These are phyloP conservation scores for Osmerus mordax DNA, from an alignment of 2,113 vertebrate genomes.

Conservation along the genomic window DNA sequence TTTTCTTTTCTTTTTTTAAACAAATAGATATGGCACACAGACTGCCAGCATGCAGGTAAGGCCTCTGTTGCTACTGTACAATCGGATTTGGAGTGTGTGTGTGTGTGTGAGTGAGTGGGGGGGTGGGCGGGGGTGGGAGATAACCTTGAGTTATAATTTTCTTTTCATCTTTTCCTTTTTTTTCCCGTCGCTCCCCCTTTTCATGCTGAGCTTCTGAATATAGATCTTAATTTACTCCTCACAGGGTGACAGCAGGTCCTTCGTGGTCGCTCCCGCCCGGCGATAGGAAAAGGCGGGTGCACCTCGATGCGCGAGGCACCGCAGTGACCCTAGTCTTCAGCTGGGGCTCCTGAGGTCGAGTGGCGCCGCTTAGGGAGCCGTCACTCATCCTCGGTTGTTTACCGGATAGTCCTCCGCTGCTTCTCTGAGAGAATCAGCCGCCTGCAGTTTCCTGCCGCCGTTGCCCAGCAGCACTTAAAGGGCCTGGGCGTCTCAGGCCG, in stretches of 20 bases:
- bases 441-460: constrained; percentile 25
- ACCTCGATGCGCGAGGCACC: no score
- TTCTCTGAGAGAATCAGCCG: constrained; percentile 36
- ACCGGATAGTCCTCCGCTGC: constrained; percentile 12
- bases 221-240: constrained; percentile 15
- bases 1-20: constrained; percentile 10
- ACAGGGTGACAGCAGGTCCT: neutral
- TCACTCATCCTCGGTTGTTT: constrained; percentile 33
- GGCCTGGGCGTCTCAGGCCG: constrained; percentile 24
- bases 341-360: neutral
- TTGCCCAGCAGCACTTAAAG: constrained; percentile 22
- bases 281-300: no score
- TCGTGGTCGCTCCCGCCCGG: neutral
- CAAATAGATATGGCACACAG: constrained; percentile 25
- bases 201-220: constrained; percentile 39
- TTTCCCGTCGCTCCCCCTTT: constrained; percentile 25
- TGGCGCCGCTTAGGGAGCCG: constrained; percentile 28
- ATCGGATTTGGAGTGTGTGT: constrained; percentile 16
- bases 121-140: constrained; percentile 19
- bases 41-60: constrained; percentile 17
- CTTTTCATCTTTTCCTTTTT: constrained; percentile 24
- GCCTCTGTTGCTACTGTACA: constrained; percentile 32
- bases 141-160: constrained; percentile 32
- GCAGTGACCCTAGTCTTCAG: no score
- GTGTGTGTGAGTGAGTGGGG: neutral